Evolutionary conservation across 2,888 invertebrate species (phyloP), one percentile per base, ranked within the genome.

Genomic region (Scotopteryx bipunctaria): DNA sequence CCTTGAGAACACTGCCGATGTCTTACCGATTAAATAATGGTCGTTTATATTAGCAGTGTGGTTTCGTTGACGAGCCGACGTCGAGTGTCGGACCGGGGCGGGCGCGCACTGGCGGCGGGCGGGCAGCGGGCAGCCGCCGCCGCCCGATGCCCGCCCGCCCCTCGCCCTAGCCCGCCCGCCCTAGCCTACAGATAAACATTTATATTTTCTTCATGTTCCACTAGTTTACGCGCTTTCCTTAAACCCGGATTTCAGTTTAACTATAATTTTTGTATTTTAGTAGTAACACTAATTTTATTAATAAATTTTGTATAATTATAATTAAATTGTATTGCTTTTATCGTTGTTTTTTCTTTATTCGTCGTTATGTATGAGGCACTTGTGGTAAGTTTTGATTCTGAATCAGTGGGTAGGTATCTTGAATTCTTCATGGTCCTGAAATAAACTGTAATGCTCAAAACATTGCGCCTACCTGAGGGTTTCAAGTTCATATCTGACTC

Each of bases 31-130:
- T 77, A 72, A 77, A 82, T 81, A 83, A 76, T 83, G 83, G 83
- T 87, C 86, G 88, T 81, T 58, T 77, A 78, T 67, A 74, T 78
- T 78, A 78, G 79, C 76, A 79, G 86, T 87, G 81, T 87, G 77
- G 80, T 81, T 76, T 86, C 81, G 85, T 82, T 78, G 88, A 89
- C 86, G 89, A 90, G 89, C 90, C 89, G 90, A 90, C 90, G 90
- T 90, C 85, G 90, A 90, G 89, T 90, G 89, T 89, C 86, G 89
- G 86, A 82, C 85, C 87, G 63, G 87, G 86, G 78, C 81, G 81
- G 89, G 85, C 89, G 90, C 83, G 89, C 88, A 89, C 89, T 89
- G 87, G 60, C 67, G 79, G 73, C 66, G 71, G 71, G 70, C 71
- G 73, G 68, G 62, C 63, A 62, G n/a, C 61, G 56, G 54, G 56